Conservation (phyloP, 2,113 vertebrate species). For the Micronycteris hirsuta region DNA sequence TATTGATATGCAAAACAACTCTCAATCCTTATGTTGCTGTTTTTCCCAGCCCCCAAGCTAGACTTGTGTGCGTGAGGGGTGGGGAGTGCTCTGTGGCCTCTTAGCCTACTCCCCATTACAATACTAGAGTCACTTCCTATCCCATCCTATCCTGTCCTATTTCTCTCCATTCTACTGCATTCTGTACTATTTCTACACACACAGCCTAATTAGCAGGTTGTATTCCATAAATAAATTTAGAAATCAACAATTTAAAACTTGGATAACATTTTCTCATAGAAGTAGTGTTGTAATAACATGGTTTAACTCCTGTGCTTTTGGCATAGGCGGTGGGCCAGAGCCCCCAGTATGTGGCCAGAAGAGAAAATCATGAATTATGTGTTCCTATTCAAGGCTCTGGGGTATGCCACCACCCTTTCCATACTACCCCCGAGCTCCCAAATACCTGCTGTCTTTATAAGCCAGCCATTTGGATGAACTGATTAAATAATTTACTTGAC, state of each 20-base stretch:
- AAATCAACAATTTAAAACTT: slow-evolving; percentile 16
- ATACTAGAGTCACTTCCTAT: neutral
- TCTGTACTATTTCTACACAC: neutral
- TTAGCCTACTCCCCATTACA: too few relatives aligned
- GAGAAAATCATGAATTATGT: neutral
- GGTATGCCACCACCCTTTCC: neutral
- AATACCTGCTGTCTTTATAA: neutral
- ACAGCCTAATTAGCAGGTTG: neutral
- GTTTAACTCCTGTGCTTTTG: neutral
- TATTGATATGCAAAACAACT: too few relatives aligned
- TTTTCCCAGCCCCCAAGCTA: too few relatives aligned
- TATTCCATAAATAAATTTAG: neutral
- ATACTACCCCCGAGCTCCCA: neutral
- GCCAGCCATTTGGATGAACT: neutral
- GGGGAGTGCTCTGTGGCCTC: too few relatives aligned
- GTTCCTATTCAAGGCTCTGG: neutral
- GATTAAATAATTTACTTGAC: neutral
- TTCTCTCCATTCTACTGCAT: neutral
- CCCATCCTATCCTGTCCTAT: neutral
- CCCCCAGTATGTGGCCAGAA: neutral
- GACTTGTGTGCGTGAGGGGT: too few relatives aligned
- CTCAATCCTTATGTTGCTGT: too few relatives aligned
- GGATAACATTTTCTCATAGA: neutral
- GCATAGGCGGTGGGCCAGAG: neutral
- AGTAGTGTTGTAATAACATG: neutral